phyloP scores from a whole-genome alignment of 2,113 vertebrate species.

The Ellobius talpinus region DNA sequence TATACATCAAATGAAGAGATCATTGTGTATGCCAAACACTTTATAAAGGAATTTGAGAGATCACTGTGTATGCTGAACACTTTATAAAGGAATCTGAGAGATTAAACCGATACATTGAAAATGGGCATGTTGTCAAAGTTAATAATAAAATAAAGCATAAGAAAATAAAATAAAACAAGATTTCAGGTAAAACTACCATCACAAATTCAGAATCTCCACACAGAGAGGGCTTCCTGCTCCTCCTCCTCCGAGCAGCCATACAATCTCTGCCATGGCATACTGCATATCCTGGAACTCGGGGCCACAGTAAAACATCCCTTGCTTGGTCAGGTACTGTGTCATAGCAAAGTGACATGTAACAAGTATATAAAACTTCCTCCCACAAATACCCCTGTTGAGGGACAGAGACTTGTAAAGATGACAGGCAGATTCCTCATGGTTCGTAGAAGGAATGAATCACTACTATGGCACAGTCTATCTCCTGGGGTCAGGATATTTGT shows the following conservation, averaged over 20 bases:
- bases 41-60: too few relatives aligned
- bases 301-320: neutral
- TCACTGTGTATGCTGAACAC: neutral
- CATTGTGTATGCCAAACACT: neutral
- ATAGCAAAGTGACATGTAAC: neutral
- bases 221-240: neutral
- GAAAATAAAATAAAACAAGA: neutral
- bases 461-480: neutral
- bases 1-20: neutral
- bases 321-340: neutral
- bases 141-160: neutral
- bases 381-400: neutral
- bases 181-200: neutral
- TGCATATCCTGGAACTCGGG: neutral
- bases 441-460: rapidly evolving
- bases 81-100: neutral
- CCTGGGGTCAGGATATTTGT: rapidly evolving
- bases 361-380: neutral
- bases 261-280: neutral
- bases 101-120: neutral
- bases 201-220: neutral
- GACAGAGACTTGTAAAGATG: neutral
- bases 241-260: neutral
- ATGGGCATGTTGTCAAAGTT: neutral
- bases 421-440: neutral